Conservation (phyloP, 2,888 invertebrate genomes). For the Drosophila limbata region DNA sequence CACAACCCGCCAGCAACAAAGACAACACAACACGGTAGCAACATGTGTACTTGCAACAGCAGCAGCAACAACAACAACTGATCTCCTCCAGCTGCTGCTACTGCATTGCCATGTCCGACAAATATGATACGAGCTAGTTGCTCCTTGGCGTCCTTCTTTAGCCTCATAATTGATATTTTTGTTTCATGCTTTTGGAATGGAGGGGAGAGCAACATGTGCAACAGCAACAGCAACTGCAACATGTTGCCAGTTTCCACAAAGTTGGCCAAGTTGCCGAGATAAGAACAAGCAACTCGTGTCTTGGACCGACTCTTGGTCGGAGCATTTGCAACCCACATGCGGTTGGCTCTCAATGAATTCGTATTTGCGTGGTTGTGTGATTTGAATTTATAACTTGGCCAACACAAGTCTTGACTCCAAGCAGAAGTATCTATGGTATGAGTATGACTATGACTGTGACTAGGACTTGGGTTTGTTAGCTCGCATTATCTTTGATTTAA, state of each 20-base stretch:
- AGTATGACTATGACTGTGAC: constrained; percentile 48
- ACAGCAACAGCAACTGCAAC: constrained; percentile 40
- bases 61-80: constrained; percentile 33
- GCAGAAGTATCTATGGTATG: constrained; percentile 52
- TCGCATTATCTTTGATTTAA: constrained; percentile 80
- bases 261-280: constrained; percentile 52
- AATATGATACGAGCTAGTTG: constrained; percentile 72
- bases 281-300: constrained; percentile 71
- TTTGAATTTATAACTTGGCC: constrained; percentile 79
- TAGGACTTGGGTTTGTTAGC: constrained; percentile 58
- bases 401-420: constrained; percentile 45
- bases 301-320: constrained; percentile 36
- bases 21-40: constrained; percentile 68
- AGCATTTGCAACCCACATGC: constrained; percentile 45
- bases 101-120: constrained; percentile 72
- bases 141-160: constrained; percentile 63
- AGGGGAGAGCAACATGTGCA: constrained; percentile 33
- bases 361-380: constrained; percentile 75
- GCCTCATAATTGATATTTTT: constrained; percentile 80
- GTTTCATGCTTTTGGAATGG: constrained; percentile 43
- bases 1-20: constrained; percentile 29
- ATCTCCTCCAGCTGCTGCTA: constrained; percentile 41
- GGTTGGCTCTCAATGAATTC: constrained; percentile 64
- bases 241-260: constrained; percentile 53
- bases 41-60: constrained; percentile 64